Conservation (phyloP, 2,888 invertebrate genomes). For the Asteroscopus sphinx region DNA sequence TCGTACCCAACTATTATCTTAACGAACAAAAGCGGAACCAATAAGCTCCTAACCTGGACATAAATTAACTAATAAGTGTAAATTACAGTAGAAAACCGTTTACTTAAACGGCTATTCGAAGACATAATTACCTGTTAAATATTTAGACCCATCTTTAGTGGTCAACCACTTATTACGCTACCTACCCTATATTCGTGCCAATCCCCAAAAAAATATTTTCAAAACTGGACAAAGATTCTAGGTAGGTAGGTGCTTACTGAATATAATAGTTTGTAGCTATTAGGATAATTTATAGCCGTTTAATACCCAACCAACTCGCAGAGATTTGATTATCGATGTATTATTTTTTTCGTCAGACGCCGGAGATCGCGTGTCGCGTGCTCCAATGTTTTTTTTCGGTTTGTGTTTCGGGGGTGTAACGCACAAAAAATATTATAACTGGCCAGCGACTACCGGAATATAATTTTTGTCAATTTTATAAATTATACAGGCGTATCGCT, state of each 20-base stretch:
- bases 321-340: constrained; percentile 86
- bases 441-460: constrained; percentile 88
- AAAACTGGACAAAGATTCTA: constrained; percentile 64
- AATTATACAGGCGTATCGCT: constrained; percentile 84
- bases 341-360: constrained; percentile 75
- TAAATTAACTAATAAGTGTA: constrained; percentile 50
- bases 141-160: constrained; percentile 68
- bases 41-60: constrained; percentile 24
- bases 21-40: constrained; percentile 35
- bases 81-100: constrained; percentile 54
- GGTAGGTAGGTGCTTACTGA: constrained; percentile 66
- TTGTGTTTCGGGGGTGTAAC: constrained; percentile 77
- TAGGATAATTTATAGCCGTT: constrained; percentile 89
- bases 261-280: constrained; percentile 82
- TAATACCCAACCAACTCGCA: constrained; percentile 81
- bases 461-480: constrained; percentile 89
- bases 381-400: constrained; percentile 81
- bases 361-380: constrained; percentile 88
- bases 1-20: constrained; percentile 3
- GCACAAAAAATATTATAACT: constrained; percentile 84
- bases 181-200: constrained; percentile 56
- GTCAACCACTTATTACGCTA: constrained; percentile 62
- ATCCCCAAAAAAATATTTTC: constrained; percentile 33
- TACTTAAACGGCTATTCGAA: constrained; percentile 44
- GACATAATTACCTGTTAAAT: constrained; percentile 64